Base-by-base conservation (phyloP, 2,797 vertebrate genomes). In the Hippoglossus hippoglossus region DNA sequence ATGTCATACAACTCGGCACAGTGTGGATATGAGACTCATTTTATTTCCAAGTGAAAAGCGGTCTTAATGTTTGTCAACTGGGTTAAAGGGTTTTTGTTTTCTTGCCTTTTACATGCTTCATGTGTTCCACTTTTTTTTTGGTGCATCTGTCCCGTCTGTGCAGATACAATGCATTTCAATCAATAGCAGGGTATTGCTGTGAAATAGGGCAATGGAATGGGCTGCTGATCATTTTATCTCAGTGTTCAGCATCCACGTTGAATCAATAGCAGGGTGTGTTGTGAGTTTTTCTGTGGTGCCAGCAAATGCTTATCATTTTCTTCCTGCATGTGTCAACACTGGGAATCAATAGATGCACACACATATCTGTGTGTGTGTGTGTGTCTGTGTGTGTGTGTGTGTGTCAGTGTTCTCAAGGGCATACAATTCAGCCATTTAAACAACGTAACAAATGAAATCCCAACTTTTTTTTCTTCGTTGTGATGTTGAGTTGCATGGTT, bases 21-120 rank as follows among this genome's bases (percentile, higher is more conserved):
- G 22, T 72, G 44, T 64, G 60, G 2, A 59, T 39, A 49, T 21
- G 56, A 71, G 39, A 70, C 6, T 19, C 18, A 50, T 39, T 69
- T 58, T 72, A 70, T 73, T 66, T 50, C 62, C 41, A 53, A 80
- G 41, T 58, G 64, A 36, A 70, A 52, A 54, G 31, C 59, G 11
- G n/a, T 28, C 44, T 76, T 79, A 26, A 68, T 82, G 71, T 82
- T 79, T 73, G 64, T 74, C 44, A 73, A 77, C 62, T 72, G 62
- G 41, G 51, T 8, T 57, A 58, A 77, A 63, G 50, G 25, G 16
- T 71, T 60, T 53, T 73, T 63, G 15, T 12, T 58, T 39, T 60
- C 85, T 85, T 47, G n/a, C 34, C 25, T 75, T 81, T 73, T 75
- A 47, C 21, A 19, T 19, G 60, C 52, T 56, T 66, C 22, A 31